Percentiles rank a stretch among this genome's conserved stretches.
Evolutionary conservation across 1,140 invertebrate species (phyloP).

Genomic region (Drosophila asahinai): DNA sequence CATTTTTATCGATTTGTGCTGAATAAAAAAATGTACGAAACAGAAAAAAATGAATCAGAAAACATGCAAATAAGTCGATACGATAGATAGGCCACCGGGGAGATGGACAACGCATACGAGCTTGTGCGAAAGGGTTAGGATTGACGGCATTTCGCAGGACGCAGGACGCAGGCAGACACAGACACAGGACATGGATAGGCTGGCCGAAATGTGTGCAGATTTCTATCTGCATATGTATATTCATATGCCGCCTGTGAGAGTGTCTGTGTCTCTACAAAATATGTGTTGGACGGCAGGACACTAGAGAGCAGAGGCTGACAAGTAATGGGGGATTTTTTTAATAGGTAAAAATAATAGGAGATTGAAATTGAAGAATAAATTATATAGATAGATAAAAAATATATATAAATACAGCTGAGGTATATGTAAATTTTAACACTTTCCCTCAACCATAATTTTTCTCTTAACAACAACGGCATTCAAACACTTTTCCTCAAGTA

Average conservation of each 20-base stretch:
- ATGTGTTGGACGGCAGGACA: conserved; percentile 23
- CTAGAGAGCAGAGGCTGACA: conserved; percentile 13
- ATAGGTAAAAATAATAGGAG: too few species aligned
- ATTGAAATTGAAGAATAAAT: conserved; percentile 5
- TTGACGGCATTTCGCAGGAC: conserved; percentile 64
- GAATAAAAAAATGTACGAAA: not conserved
- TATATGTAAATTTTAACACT: too few species aligned
- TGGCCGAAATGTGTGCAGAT: conserved; percentile 61
- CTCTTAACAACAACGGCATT: too few species aligned
- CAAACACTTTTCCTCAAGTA: not conserved
- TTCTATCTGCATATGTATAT: conserved; percentile 66
- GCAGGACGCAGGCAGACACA: conserved; percentile 32
- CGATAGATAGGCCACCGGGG: conserved; percentile 50
- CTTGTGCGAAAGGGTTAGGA: conserved; percentile 72
- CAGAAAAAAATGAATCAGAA: conserved; percentile 64
- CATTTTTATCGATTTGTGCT: conserved; percentile 46
- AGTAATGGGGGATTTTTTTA: not conserved
- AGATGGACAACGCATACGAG: conserved; percentile 42
- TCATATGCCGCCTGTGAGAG: conserved; percentile 45
- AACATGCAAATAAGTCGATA: conserved; percentile 71
- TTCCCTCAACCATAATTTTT: too few species aligned
- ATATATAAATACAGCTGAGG: not conserved
- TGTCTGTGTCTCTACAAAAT: conserved; percentile 15
- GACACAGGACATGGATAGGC: conserved; percentile 43
- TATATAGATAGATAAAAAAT: not conserved